Percentiles rank a stretch among this genome's conserved stretches.
Conservation (phyloP, 2,888 invertebrate genomes). For the Pimpla rufipes region DNA sequence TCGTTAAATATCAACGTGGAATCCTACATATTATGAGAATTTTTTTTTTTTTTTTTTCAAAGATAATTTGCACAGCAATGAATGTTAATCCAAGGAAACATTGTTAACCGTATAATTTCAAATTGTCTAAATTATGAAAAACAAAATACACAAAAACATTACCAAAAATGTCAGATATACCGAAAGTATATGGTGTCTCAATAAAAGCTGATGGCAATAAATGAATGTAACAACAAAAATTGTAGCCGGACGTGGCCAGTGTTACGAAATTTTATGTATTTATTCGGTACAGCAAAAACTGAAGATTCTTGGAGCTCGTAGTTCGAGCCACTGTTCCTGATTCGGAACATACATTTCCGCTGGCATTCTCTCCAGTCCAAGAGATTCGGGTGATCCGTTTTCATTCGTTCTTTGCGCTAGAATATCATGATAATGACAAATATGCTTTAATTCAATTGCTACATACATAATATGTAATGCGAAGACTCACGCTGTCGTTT, state of each 20-base stretch:
- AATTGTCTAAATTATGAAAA: too few species aligned
- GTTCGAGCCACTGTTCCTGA: constrained; percentile 94
- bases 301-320: constrained; percentile 88
- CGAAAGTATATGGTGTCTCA: too few species aligned
- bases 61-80: too few species aligned
- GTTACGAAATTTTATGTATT: constrained; percentile 27
- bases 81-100: too few species aligned
- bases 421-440: constrained; percentile 9
- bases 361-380: constrained; percentile 89
- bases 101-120: too few species aligned
- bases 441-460: background rate
- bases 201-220: too few species aligned
- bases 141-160: too few species aligned
- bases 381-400: constrained; percentile 82
- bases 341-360: constrained; percentile 97
- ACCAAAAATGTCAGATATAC: too few species aligned
- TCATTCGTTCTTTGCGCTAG: constrained; percentile 77
- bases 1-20: background rate
- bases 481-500: constrained; percentile 75
- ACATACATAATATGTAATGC: background rate
- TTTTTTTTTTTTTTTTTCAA: too few species aligned
- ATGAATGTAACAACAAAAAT: too few species aligned
- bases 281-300: constrained; percentile 78
- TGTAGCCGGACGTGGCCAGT: too few species aligned
- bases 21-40: background rate